Evolutionary conservation across 2,113 vertebrate genomes (phyloP).

Genomic region (Lagenorhynchus albirostris): DNA sequence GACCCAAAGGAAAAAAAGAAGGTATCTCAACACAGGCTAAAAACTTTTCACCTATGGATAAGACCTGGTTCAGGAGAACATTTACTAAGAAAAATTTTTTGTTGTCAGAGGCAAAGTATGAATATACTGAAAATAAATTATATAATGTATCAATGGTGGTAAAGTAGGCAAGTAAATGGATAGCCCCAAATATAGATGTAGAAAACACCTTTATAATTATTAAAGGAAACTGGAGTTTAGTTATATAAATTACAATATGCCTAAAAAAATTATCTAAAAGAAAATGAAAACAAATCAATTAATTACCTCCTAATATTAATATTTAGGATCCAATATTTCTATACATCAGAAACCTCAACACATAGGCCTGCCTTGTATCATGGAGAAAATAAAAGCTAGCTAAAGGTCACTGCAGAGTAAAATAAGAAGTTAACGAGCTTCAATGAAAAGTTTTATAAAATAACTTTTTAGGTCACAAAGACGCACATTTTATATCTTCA

Average conservation of each 20-base stretch:
- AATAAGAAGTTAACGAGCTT: not conserved
- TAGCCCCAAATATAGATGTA: not conserved
- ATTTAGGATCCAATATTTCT: not conserved
- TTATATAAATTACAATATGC: not conserved
- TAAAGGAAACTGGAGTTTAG: not conserved
- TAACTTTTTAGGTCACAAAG: not conserved
- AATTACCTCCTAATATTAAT: not conserved
- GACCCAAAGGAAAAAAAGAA: not conserved
- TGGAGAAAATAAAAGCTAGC: not conserved
- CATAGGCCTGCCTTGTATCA: not conserved
- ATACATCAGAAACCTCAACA: not conserved
- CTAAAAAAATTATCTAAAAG: not conserved
- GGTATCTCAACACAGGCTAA: not conserved
- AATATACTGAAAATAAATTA: not conserved
- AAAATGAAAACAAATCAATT: not conserved
- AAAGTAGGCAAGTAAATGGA: not conserved
- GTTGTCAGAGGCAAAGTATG: not conserved
- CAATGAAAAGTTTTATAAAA: not conserved
- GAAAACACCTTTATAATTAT: not conserved
- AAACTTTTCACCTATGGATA: not conserved
- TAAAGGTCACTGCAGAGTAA: not conserved
- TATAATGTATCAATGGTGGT: not conserved
- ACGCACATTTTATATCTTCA: not conserved
- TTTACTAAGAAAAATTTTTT: not conserved
- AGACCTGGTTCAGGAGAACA: not conserved